Evolutionary conservation across 1,140 invertebrate genomes (phyloP).

Genomic region (Anastatus disparis): DNA sequence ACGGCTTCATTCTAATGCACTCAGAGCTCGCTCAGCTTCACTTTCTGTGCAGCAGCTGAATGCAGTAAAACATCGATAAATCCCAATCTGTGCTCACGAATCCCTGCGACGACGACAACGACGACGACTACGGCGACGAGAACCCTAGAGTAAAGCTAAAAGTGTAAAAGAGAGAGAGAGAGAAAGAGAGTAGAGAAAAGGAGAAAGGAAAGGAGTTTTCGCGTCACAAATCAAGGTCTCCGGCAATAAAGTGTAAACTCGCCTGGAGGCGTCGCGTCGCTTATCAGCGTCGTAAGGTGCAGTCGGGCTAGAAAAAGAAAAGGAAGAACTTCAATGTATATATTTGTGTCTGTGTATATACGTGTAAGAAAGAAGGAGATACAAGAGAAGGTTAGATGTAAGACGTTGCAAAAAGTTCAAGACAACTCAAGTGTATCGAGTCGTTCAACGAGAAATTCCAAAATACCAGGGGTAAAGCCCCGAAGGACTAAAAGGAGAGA

Average conservation of each 20-base stretch:
- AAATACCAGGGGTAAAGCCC: not conserved
- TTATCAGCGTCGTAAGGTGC: no score
- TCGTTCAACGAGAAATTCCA: constrained; percentile 28
- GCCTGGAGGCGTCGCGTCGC: constrained; percentile 25
- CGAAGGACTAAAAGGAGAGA: no score
- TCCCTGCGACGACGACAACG: constrained; percentile 6
- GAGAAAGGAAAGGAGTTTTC: constrained; percentile 26
- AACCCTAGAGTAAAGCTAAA: no score
- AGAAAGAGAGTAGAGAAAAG: not conserved
- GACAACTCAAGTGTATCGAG: constrained; percentile 28
- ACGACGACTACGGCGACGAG: no score
- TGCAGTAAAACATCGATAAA: constrained; percentile 41
- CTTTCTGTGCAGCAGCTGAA: not conserved
- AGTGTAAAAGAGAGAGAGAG: no score
- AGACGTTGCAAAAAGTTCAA: no score
- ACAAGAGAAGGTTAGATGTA: no score
- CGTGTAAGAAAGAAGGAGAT: no score
- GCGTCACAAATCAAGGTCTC: constrained; percentile 39
- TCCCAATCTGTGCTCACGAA: constrained; percentile 31
- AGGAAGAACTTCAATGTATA: no score
- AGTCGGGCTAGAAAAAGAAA: no score
- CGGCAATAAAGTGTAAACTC: constrained; percentile 40
- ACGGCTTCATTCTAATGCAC: constrained; percentile 21
- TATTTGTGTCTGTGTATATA: no score
- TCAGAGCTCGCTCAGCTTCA: not conserved